Conservation (phyloP, 2,888 invertebrate species). For the Dryadula phaetusa region DNA sequence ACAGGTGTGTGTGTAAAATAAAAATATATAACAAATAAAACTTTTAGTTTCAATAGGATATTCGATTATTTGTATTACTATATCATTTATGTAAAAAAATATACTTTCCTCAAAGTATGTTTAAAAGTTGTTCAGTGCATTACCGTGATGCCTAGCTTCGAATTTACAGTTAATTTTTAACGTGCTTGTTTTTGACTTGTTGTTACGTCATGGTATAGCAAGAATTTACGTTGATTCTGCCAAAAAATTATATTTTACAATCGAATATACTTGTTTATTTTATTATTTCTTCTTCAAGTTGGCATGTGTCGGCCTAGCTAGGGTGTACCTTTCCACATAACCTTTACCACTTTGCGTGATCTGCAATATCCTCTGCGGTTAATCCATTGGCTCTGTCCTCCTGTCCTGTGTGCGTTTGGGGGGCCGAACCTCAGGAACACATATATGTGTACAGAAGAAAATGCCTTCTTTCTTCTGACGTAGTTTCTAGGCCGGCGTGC, state of each 20-base stretch:
- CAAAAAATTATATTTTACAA: background rate
- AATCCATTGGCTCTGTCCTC: too few species aligned
- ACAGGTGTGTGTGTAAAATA: too few species aligned
- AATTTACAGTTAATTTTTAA: constrained; percentile 13
- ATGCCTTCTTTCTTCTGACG: too few species aligned
- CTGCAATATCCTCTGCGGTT: too few species aligned
- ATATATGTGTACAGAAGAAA: too few species aligned
- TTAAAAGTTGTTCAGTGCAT: background rate
- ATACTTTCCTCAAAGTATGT: background rate
- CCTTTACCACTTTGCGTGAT: too few species aligned
- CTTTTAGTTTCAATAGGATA: background rate
- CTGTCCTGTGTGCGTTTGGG: too few species aligned
- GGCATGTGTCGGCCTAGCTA: too few species aligned
- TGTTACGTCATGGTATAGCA: background rate
- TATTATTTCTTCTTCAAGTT: too few species aligned
- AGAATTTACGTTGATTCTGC: background rate
- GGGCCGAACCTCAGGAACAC: too few species aligned
- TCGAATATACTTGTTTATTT: background rate
- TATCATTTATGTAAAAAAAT: background rate
- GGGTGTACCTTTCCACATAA: too few species aligned
- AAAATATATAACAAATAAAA: background rate
- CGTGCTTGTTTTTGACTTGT: background rate
- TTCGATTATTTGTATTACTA: background rate
- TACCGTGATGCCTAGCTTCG: background rate
- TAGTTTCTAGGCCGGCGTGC: too few species aligned